These are phyloP conservation scores for Spea bombifrons DNA, from an alignment of 2,113 vertebrate genomes.

Conservation along the genomic window DNA sequence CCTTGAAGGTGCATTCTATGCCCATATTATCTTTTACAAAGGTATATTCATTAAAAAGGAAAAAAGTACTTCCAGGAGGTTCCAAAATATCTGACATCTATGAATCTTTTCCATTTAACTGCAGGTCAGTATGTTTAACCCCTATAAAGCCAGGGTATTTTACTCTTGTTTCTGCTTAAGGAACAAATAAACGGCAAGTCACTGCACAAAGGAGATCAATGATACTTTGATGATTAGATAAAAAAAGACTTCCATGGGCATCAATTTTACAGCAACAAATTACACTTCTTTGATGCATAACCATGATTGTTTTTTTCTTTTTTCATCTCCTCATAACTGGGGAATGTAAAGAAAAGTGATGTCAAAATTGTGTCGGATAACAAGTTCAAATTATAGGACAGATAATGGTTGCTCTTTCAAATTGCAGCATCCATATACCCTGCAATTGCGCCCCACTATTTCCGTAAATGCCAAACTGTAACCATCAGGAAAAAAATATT, in stretches of 20 bases:
- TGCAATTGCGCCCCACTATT: slow-evolving; percentile 35
- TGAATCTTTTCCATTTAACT: not conserved
- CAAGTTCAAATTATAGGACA: slow-evolving; percentile 25
- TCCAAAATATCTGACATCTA: not conserved
- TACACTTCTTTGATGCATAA: not conserved
- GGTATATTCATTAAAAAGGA: too few species aligned
- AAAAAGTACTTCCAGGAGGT: too few species aligned
- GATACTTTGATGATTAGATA: not conserved
- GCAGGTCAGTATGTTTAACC: not conserved
- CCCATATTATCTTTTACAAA: too few species aligned
- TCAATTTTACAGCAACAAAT: slow-evolving; percentile 1
- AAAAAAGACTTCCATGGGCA: not conserved
- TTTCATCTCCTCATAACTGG: not conserved
- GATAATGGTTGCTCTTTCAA: slow-evolving; percentile 8
- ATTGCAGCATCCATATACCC: slow-evolving; percentile 36
- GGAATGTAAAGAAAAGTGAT: slow-evolving; percentile 21
- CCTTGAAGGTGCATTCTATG: too few species aligned
- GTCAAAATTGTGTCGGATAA: slow-evolving; percentile 24
- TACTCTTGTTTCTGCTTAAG: not conserved
- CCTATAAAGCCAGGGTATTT: not conserved
- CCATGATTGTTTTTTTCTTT: slow-evolving; percentile 5
- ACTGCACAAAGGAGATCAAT: not conserved
- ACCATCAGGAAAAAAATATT: slow-evolving; percentile 25
- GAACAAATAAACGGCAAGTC: not conserved
- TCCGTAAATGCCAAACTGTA: slow-evolving; percentile 13